phyloP scores from a whole-genome alignment of 2,888 invertebrate genomes.

The Pemphredon lugubris region DNA sequence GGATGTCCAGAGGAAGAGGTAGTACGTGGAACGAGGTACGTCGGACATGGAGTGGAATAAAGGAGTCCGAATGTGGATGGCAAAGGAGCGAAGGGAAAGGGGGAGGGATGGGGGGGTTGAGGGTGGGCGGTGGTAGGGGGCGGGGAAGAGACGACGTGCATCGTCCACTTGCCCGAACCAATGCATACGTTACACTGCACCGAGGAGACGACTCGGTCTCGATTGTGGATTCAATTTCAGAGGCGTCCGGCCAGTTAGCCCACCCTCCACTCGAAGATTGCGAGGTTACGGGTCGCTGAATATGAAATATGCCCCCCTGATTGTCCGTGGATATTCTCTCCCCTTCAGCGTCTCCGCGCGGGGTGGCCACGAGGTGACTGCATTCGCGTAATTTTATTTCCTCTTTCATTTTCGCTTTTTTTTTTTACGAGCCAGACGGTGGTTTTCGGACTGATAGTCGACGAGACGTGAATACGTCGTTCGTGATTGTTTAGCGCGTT shows the following conservation, averaged over 20 bases:
- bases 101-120: not conserved
- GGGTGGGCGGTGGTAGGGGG: constrained; percentile 30
- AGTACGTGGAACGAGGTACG: no score
- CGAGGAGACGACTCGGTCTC: constrained; percentile 65
- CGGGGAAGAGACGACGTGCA: constrained; percentile 46
- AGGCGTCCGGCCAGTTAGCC: constrained; percentile 67
- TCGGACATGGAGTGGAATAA: no score
- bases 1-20: constrained; percentile 21
- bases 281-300: constrained; percentile 70
- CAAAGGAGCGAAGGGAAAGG: constrained; percentile 6
- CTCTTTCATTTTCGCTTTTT: no score
- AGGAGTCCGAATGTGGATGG: constrained; percentile 15
- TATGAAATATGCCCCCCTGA: constrained; percentile 73
- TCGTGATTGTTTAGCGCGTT: no score
- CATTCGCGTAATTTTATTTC: no score
- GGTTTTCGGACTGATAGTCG: no score
- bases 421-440: no score
- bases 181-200: constrained; percentile 73
- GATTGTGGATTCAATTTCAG: constrained; percentile 77
- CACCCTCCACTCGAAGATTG: constrained; percentile 66
- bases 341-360: constrained; percentile 1
- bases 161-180: constrained; percentile 70
- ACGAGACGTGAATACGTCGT: no score
- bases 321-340: constrained; percentile 65
- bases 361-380: not conserved